Evolutionary conservation across 2,113 vertebrate species (phyloP).

Genomic region (Dolichallabes microphthalmus): DNA sequence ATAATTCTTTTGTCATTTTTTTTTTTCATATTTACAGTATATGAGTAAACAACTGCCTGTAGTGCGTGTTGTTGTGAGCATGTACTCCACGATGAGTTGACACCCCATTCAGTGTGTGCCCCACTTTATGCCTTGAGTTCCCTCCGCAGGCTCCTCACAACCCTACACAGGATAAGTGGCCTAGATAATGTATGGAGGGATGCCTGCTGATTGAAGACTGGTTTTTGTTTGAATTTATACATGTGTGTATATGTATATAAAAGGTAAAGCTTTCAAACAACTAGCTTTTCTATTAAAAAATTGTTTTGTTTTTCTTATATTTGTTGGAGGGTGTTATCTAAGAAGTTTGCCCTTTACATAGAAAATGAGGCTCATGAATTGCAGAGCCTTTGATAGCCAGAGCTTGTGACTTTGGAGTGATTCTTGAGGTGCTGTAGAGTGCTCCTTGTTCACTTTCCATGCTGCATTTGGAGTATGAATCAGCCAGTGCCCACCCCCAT

Average conservation of each 20-base stretch:
- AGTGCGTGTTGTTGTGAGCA: no score
- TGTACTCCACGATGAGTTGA: no score
- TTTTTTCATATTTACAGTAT: no score
- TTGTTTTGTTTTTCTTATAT: neutral
- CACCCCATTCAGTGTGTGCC: no score
- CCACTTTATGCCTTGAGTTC: no score
- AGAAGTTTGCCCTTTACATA: neutral
- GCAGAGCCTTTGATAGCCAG: neutral
- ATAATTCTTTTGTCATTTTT: no score
- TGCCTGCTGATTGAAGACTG: neutral
- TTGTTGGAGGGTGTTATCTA: neutral
- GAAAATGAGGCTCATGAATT: neutral
- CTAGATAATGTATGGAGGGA: no score
- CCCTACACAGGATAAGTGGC: no score
- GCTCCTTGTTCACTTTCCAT: conserved; percentile 8
- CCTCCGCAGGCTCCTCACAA: no score
- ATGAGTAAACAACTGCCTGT: no score
- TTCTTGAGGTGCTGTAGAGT: conserved; percentile 22
- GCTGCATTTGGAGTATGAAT: conserved; percentile 31
- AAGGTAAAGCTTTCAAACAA: neutral
- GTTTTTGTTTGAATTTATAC: neutral
- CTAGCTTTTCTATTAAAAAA: neutral
- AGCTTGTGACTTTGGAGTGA: conserved; percentile 7
- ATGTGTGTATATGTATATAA: no score
- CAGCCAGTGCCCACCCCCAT: conserved; percentile 32